Evolutionary conservation across 2,797 vertebrate genomes (phyloP).

Genomic region (Decapterus maruadsi): DNA sequence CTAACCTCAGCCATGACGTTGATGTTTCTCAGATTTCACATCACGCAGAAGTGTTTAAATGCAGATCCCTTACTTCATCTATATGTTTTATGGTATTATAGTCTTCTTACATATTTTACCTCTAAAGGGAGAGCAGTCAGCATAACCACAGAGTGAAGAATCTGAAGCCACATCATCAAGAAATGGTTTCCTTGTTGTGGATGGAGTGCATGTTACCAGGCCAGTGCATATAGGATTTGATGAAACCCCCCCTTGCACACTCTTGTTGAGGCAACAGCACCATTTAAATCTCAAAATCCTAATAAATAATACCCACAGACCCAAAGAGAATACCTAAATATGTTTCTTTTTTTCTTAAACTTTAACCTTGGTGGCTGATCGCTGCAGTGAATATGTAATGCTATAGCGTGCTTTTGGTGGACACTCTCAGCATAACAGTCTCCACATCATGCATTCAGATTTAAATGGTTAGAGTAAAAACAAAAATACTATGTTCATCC

Average conservation of each 20-base stretch:
- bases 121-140: background rate
- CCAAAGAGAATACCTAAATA: no score
- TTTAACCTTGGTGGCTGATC: slow-evolving; percentile 4
- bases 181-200: no score
- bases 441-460: slow-evolving; percentile 3
- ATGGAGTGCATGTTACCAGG: no score
- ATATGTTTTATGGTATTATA: background rate
- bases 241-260: no score
- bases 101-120: no score
- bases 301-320: background rate
- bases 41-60: background rate
- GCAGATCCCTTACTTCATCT: background rate
- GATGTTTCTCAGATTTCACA: no score
- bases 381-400: background rate
- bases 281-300: background rate
- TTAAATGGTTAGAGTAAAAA: background rate
- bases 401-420: background rate
- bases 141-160: background rate
- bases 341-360: background rate
- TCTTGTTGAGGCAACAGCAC: background rate
- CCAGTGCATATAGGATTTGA: no score
- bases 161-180: background rate
- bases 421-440: background rate
- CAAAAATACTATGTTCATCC: background rate
- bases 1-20: no score